Evolutionary conservation across 2,113 vertebrate species (phyloP), one percentile per base, ranked within the genome.

Genomic region (Myodes glareolus): DNA sequence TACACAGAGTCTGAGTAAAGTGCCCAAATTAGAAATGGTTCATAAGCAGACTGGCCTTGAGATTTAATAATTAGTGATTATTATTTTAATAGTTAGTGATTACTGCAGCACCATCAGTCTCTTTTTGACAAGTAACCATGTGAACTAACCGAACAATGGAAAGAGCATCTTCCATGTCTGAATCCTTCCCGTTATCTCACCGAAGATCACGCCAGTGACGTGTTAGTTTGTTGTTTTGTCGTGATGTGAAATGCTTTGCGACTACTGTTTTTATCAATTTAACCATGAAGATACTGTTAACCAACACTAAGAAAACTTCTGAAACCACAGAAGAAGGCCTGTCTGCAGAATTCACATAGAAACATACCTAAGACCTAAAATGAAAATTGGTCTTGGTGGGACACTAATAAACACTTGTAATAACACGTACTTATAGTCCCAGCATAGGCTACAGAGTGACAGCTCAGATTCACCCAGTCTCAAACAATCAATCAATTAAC

Each of bases 221-320:
- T 58, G 29, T 47, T 36, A 86, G 3, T 89, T 78, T 82, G 11
- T 31, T 95, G 8, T 95, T 90, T 90, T 84, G 52, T 88, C 36
- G 42, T 76, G 55, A 76, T 27, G 81, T 25, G 42, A 55, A 94
- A 88, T 4, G 17, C 36, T 88, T 92, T 97, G 78, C 93, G 58
- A 80, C 50, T 25, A 75, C 72, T 78, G 21, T 88, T 72, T 94
- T 67, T 96, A 39, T 92, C 94, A 75, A 29, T 55, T 77, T 88
- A 91, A 47, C 65, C 5, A 21, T 67, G 81, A 50, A 94, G 82
- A 94, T 8, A 7, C 33, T 91, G 29, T 55, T 80, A 94, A 88
- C 47, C 73, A 94, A 95, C 65, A 65, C 67, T 33, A 92, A 91
- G 75, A 96, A 91, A 89, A 58, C 4, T 9, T 31, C 10, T 3